phyloP scores from a whole-genome alignment of 2,113 vertebrate genomes.

The Vimba vimba region DNA sequence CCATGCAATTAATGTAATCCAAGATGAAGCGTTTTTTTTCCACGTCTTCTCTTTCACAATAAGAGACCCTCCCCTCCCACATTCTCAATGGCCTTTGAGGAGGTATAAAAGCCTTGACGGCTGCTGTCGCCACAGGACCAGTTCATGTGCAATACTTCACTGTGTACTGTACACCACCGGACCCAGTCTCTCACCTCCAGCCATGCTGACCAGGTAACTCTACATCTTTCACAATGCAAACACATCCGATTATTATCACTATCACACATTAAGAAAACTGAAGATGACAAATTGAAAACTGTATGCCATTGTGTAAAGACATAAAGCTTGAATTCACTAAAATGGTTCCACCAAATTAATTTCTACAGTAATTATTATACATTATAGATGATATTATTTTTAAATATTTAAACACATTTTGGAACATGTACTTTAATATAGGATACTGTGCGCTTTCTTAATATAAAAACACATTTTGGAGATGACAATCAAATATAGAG shows the following conservation, averaged over 20 bases:
- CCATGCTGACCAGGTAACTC: conserved; percentile 73
- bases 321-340: not conserved
- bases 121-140: conserved; percentile 43
- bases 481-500: not conserved
- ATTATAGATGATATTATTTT: not conserved
- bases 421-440: too few relatives aligned
- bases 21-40: conserved; percentile 57
- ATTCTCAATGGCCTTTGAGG: conserved; percentile 54
- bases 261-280: not conserved
- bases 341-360: not conserved
- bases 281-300: too few relatives aligned
- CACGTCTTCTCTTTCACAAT: conserved; percentile 56
- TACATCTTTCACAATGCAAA: not conserved
- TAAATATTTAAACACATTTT: not conserved
- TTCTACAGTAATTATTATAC: not conserved
- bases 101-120: conserved; percentile 60
- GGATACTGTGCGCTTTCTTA: too few relatives aligned
- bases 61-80: conserved; percentile 53
- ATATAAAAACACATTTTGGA: not conserved
- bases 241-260: not conserved
- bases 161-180: conserved; percentile 56
- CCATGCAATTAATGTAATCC: conserved; percentile 62
- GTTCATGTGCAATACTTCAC: conserved; percentile 59
- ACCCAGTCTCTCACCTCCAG: conserved; percentile 56
- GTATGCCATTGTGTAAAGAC: not conserved